phyloP scores from a whole-genome alignment of 2,888 invertebrate genomes.

The Aspidiotus rigidus region DNA sequence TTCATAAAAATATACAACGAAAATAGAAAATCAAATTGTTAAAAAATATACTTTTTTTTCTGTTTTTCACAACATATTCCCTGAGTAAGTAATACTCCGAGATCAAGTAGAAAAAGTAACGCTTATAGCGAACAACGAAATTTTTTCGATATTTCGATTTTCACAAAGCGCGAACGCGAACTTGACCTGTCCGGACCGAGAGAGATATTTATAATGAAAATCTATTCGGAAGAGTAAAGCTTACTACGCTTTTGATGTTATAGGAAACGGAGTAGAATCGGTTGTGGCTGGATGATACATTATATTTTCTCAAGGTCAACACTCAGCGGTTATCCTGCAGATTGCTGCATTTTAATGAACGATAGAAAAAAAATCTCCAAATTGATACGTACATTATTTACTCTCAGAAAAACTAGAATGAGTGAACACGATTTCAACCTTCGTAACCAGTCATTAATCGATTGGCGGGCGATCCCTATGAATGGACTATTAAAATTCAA shows the following conservation, averaged over 20 bases:
- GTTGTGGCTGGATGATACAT: conserved; percentile 12
- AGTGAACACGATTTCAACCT: background rate
- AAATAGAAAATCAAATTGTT: too few relatives aligned
- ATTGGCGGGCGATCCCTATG: too few relatives aligned
- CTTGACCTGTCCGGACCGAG: conserved; percentile 21
- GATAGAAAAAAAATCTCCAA: conserved; percentile 7
- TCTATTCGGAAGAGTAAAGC: conserved; percentile 19
- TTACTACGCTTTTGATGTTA: conserved; percentile 14
- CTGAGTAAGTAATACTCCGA: too few relatives aligned
- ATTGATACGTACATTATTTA: conserved; percentile 3
- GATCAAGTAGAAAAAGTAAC: too few relatives aligned
- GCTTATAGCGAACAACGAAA: background rate
- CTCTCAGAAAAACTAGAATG: conserved; percentile 11
- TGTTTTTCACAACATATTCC: too few relatives aligned
- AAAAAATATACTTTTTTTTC: too few relatives aligned
- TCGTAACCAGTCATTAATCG: background rate
- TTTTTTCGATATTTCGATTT: conserved; percentile 17
- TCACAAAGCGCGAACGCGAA: conserved; percentile 23
- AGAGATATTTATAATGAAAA: conserved; percentile 24
- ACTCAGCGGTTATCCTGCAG: conserved; percentile 20
- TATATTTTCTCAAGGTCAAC: conserved; percentile 19
- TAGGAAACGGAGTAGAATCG: conserved; percentile 23
- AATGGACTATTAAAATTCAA: too few relatives aligned
- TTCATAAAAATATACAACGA: too few relatives aligned
- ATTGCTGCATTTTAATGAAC: conserved; percentile 29